Conservation (phyloP, 2,113 vertebrate genomes). For the Galbula dea region DNA sequence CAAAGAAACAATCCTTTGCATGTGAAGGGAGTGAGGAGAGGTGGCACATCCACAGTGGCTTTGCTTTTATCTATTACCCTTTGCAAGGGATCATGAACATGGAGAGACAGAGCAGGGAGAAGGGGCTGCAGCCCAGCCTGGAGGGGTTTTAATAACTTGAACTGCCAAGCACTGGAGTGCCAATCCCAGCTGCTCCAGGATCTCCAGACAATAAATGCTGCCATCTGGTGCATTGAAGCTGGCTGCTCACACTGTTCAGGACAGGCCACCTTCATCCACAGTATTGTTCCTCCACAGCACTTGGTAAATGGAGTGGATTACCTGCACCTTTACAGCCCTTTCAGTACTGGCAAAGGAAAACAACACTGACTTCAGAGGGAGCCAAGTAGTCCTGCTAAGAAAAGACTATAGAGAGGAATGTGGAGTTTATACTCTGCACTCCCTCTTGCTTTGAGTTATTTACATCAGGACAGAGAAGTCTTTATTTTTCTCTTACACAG, state of each 20-base stretch:
- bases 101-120: not conserved
- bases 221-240: slow-evolving; percentile 40
- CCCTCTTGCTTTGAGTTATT: not conserved
- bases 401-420: not conserved
- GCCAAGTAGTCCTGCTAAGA: not conserved
- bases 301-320: fast-evolving
- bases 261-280: fast-evolving
- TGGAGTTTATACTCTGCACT: not conserved
- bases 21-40: not conserved
- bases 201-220: slow-evolving; percentile 33
- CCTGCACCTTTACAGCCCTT: not conserved
- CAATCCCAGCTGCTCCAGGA: not conserved
- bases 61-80: not conserved
- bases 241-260: not conserved
- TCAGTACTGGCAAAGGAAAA: not conserved
- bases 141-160: fast-evolving
- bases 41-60: not conserved
- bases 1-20: not conserved
- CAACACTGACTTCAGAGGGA: not conserved
- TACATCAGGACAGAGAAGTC: not conserved
- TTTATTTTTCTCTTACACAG: not conserved
- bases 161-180: fast-evolving
- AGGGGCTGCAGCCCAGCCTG: not conserved
- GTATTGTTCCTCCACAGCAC: fast-evolving
- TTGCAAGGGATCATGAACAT: fast-evolving